phyloP scores from a whole-genome alignment of 2,113 vertebrate genomes.

The Isichthys henryi region DNA sequence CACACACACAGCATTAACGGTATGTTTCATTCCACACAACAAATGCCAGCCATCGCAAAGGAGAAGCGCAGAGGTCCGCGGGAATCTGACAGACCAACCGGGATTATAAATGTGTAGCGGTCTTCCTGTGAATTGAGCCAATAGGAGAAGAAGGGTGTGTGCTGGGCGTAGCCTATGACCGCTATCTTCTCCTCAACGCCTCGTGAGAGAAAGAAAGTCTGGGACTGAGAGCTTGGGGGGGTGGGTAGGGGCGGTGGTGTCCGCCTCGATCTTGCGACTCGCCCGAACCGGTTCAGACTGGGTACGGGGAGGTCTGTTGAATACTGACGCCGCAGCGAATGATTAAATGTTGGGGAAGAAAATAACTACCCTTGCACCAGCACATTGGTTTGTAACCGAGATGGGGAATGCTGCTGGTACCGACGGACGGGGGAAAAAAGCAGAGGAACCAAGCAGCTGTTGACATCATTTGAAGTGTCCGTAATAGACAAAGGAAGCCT shows the following conservation, averaged over 20 bases:
- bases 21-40: neutral
- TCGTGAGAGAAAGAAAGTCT: slow-evolving; percentile 28
- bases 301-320: slow-evolving; percentile 49
- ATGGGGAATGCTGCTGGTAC: neutral
- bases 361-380: neutral
- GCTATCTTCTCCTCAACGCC: slow-evolving; percentile 27
- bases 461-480: neutral
- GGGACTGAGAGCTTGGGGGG: neutral
- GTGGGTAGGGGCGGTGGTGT: slow-evolving; percentile 15
- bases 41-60: neutral
- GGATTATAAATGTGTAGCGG: slow-evolving; percentile 24
- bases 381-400: neutral
- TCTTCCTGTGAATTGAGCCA: slow-evolving; percentile 37
- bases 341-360: slow-evolving; percentile 40
- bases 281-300: slow-evolving; percentile 71
- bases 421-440: neutral
- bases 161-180: neutral
- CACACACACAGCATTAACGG: neutral
- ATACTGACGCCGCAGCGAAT: slow-evolving; percentile 38
- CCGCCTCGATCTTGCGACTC: slow-evolving; percentile 51
- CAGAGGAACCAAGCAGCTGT: neutral
- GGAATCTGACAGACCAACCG: slow-evolving; percentile 26
- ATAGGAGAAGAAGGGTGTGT: slow-evolving; percentile 28
- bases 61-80: neutral
- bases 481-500: neutral